A percentile compares a stretch with the other conserved stretches of the same genome.
Evolutionary conservation across 1,140 invertebrate species (phyloP).

Genomic region (Gryllus bimaculatus): DNA sequence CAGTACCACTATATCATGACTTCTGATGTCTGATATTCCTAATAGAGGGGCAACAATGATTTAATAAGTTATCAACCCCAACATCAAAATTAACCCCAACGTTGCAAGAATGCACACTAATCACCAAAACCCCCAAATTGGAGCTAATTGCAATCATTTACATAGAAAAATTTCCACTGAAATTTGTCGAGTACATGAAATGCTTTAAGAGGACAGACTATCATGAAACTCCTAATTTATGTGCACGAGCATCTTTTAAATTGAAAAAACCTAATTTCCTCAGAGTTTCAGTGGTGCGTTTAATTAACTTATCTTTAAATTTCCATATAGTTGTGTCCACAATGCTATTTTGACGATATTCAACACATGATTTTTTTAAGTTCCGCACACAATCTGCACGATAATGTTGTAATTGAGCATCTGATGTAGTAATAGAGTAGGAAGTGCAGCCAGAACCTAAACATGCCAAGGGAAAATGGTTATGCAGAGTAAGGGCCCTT

Average conservation of each 20-base stretch:
- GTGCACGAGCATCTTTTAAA: slow-evolving; percentile 6
- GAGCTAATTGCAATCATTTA: no score
- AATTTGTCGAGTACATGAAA: no score
- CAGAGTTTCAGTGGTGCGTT: slow-evolving; percentile 57
- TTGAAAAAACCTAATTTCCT: slow-evolving; percentile 62
- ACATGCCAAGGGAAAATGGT: slow-evolving; percentile 86
- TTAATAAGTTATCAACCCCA: no score
- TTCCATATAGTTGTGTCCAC: slow-evolving; percentile 82
- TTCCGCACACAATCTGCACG: slow-evolving; percentile 84
- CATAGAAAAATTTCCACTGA: no score
- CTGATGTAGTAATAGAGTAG: slow-evolving; percentile 69
- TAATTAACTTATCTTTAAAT: slow-evolving; percentile 65
- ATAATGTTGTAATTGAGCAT: slow-evolving; percentile 89
- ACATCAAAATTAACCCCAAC: no score
- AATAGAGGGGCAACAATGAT: no score
- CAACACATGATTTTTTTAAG: slow-evolving; percentile 73
- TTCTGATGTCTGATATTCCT: no score
- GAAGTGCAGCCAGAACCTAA: slow-evolving; percentile 76
- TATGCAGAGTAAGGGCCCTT: slow-evolving; percentile 79
- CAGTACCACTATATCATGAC: no score
- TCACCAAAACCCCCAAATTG: no score
- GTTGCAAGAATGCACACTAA: no score
- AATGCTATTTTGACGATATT: slow-evolving; percentile 71
- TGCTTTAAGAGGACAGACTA: no score
- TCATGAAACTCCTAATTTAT: background rate